These are phyloP conservation scores for Penaeus monodon DNA, from an alignment of 2,888 invertebrate genomes.

Conservation along the genomic window DNA sequence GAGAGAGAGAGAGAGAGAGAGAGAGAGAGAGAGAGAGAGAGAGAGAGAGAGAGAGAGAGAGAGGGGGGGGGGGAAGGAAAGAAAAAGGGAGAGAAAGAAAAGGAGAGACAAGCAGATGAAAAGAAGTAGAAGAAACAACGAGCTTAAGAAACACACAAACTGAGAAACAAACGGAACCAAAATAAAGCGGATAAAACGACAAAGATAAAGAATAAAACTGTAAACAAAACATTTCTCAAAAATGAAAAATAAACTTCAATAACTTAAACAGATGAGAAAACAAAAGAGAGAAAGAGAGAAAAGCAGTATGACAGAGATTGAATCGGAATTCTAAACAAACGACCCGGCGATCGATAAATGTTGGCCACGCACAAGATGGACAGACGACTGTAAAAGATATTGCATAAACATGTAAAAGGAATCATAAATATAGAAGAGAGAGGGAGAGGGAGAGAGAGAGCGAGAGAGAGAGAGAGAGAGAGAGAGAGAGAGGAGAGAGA, in stretches of 20 bases:
- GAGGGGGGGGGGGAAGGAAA: not conserved
- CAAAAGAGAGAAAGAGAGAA: no score
- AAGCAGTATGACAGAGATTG: no score
- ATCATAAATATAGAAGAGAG: no score
- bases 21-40: not conserved
- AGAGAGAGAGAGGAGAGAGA: constrained; percentile 1
- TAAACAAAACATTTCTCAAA: not conserved
- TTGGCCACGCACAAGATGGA: no score
- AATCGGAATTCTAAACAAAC: no score
- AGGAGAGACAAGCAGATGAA: not conserved
- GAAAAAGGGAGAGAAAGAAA: not conserved
- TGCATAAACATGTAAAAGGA: no score
- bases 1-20: not conserved
- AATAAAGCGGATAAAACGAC: not conserved
- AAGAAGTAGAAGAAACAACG: not conserved
- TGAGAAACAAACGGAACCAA: not conserved
- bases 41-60: not conserved
- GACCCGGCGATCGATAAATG: no score
- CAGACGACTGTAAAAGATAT: no score
- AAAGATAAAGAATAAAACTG: not conserved
- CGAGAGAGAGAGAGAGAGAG: not conserved
- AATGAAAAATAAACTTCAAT: not conserved
- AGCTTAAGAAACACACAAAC: no score
- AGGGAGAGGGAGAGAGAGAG: not conserved
- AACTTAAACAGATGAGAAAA: not conserved